These are phyloP conservation scores for Epicauta chinensis DNA, from an alignment of 1,140 invertebrate genomes.

Conservation along the genomic window DNA sequence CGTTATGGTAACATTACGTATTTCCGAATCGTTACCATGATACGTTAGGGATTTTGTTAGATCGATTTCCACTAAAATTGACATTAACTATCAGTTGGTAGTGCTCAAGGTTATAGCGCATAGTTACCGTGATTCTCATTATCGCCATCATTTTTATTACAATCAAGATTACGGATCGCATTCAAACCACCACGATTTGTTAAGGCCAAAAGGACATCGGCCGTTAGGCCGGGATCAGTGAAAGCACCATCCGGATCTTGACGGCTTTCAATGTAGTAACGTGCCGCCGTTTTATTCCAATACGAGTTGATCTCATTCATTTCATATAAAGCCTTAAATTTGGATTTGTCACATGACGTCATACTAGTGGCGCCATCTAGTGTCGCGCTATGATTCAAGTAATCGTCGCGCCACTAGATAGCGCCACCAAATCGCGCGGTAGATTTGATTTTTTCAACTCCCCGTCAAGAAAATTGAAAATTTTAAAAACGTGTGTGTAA, in stretches of 20 bases:
- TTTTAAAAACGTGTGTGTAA: too few relatives aligned
- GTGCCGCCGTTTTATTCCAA: conserved; percentile 71
- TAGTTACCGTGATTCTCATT: conserved; percentile 40
- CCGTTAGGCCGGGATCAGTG: conserved; percentile 63
- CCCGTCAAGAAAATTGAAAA: too few relatives aligned
- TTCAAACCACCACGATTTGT: conserved; percentile 55
- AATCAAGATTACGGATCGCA: conserved; percentile 60
- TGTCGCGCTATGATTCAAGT: too few relatives aligned
- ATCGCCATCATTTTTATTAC: conserved; percentile 48
- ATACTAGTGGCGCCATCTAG: too few relatives aligned
- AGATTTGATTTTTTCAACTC: too few relatives aligned
- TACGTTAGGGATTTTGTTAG: conserved; percentile 33
- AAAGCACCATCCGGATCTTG: conserved; percentile 73
- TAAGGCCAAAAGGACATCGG: conserved; percentile 67
- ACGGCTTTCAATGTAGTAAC: conserved; percentile 62
- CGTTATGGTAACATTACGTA: conserved; percentile 65
- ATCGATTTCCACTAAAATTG: conserved; percentile 38
- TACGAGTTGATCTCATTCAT: conserved; percentile 52
- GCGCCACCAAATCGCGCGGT: too few relatives aligned
- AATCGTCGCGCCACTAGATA: too few relatives aligned
- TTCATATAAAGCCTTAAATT: conserved; percentile 61
- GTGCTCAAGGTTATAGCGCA: neutral
- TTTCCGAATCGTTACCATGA: conserved; percentile 53
- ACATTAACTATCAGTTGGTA: neutral
- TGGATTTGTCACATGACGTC: too few relatives aligned